Evolutionary conservation across 1,140 invertebrate genomes (phyloP).

Genomic region (Philopotamus ludificatus): DNA sequence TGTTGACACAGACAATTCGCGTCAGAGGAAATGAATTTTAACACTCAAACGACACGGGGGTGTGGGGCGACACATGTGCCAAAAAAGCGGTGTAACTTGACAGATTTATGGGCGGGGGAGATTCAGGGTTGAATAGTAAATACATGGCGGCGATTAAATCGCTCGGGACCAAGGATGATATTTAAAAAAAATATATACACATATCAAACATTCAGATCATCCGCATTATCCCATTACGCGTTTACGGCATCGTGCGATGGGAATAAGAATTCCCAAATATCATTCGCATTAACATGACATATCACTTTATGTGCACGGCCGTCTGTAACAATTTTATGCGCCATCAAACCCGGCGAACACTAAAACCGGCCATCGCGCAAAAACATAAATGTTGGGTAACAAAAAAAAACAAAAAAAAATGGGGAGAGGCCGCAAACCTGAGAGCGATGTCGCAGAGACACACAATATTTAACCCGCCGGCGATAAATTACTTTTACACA

Average conservation of each 20-base stretch:
- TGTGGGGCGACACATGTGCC: slow-evolving; percentile 23
- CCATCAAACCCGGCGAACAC: not conserved
- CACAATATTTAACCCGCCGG: not conserved
- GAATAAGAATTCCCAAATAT: no score
- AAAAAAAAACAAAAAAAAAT: not conserved
- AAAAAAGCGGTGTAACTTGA: not conserved
- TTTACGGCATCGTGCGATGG: no score
- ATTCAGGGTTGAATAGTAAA: slow-evolving; percentile 12
- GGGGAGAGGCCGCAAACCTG: not conserved
- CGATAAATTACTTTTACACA: slow-evolving; percentile 16
- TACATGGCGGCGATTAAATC: not conserved
- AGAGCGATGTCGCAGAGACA: not conserved
- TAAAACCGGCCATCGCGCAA: not conserved
- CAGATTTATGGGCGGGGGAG: slow-evolving; percentile 25
- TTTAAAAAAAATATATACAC: no score
- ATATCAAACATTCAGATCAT: no score
- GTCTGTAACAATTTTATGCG: no score
- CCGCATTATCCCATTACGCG: no score
- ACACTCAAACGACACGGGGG: slow-evolving; percentile 27
- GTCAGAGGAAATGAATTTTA: slow-evolving; percentile 39
- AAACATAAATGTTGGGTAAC: not conserved
- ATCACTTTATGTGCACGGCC: not conserved
- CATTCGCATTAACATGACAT: no score
- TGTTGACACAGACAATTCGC: slow-evolving; percentile 38
- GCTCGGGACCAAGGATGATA: not conserved